Conservation (phyloP, 1,140 invertebrate species). For the Diabrotica virgifera region DNA sequence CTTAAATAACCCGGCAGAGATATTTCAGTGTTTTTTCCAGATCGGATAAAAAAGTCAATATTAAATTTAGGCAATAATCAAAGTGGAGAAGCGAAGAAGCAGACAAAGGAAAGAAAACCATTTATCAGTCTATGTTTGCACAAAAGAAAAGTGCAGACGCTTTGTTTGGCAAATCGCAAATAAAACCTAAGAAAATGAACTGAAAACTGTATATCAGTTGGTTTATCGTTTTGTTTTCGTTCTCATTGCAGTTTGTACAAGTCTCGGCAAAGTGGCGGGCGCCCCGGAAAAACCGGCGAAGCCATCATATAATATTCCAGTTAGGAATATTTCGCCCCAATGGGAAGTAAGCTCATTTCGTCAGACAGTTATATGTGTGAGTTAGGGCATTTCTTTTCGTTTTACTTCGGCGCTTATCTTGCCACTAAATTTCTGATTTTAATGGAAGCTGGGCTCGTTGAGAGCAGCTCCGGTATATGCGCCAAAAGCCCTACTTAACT, state of each 20-base stretch:
- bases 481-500: slow-evolving; percentile 40
- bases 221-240: slow-evolving; percentile 46
- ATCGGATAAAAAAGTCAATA: background rate
- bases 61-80: background rate
- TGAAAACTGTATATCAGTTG: slow-evolving; percentile 39
- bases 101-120: slow-evolving; percentile 9
- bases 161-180: slow-evolving; percentile 39
- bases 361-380: slow-evolving; percentile 46
- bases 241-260: slow-evolving; percentile 36
- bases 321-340: slow-evolving; percentile 41
- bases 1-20: background rate
- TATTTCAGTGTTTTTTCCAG: background rate
- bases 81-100: slow-evolving; percentile 5
- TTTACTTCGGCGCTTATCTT: slow-evolving; percentile 46
- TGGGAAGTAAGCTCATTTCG: slow-evolving; percentile 43
- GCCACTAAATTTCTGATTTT: slow-evolving; percentile 47
- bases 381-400: slow-evolving; percentile 46
- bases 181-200: slow-evolving; percentile 43
- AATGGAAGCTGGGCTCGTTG: slow-evolving; percentile 37
- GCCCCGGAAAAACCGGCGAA: slow-evolving; percentile 36
- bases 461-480: slow-evolving; percentile 29
- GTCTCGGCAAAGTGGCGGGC: slow-evolving; percentile 29
- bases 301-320: slow-evolving; percentile 40
- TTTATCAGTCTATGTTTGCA: slow-evolving; percentile 30
- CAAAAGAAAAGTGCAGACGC: slow-evolving; percentile 34